Evolutionary conservation across 1,140 invertebrate genomes (phyloP), one percentile per base, ranked within the genome.

Genomic region (Musca domestica): DNA sequence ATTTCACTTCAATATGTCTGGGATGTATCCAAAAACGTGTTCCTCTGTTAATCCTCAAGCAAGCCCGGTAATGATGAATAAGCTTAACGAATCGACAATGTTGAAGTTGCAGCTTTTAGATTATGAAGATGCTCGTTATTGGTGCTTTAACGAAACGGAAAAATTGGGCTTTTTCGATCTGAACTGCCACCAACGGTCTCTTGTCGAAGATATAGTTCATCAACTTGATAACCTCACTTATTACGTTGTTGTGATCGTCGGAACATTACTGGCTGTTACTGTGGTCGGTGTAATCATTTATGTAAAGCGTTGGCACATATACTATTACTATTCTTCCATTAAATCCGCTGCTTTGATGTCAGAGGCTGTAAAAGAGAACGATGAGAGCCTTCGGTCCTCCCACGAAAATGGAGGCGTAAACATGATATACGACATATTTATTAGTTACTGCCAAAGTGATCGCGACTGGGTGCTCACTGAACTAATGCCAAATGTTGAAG

Each of bases 381-480:
- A 74, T 3, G 30, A 70, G 2, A 71, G 74, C 25, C 71, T 68
- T 22, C 73, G 76, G n/a, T 70, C 70, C 22, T 69, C 64, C 17
- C 61, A 77, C 6, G 67, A 48, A 14, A 68, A 75, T 25, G 64
- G 66, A 7, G 71, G 74, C 69, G 74, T 74, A 15, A 72, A 69
- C 25, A 67, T 75, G 6, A 69, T 76, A 1, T 88, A 87, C 70
- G 87, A 89, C 64, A 85, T 88, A 0, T 89, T 89, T 68, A 85
- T 88, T 1, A 88, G 87, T 2, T 89, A 88, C 68, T 87, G 86
- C 71, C 85, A 89, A 41, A 84, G 85, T 23, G 86, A 89, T 74
- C 76, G 86, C 0, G 70, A 76, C 0, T 88, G 88, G 86, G 84
- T 89, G 1, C 69, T 88, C 19, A 85, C 88, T 63, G 77, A 87